Evolutionary conservation across 2,888 invertebrate species (phyloP).

Genomic region (Drosophila trichaetosa): DNA sequence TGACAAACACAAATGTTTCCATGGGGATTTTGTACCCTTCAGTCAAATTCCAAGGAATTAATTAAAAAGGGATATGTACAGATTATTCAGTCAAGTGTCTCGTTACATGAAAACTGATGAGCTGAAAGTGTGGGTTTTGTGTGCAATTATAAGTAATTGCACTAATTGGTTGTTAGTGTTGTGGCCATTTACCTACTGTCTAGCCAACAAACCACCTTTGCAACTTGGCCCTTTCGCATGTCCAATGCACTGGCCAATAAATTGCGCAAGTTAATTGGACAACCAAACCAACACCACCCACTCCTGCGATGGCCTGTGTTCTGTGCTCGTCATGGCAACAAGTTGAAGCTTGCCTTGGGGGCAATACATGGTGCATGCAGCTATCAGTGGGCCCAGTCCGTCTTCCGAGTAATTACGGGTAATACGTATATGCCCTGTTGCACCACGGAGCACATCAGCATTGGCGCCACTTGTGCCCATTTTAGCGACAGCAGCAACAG

Average conservation of each 20-base stretch:
- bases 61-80: constrained; percentile 1
- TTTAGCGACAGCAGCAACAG: constrained; percentile 34
- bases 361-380: constrained; percentile 39
- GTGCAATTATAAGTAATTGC: constrained; percentile 62
- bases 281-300: neutral
- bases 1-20: neutral
- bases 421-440: constrained; percentile 67
- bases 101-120: constrained; percentile 38
- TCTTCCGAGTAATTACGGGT: constrained; percentile 62
- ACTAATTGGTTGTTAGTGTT: constrained; percentile 60
- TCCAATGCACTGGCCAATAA: constrained; percentile 39
- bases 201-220: constrained; percentile 1
- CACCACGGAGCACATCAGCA: constrained; percentile 24
- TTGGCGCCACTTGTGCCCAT: constrained; percentile 70
- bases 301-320: constrained; percentile 3
- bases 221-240: constrained; percentile 4
- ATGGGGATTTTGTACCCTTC: neutral
- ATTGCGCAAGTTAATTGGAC: constrained; percentile 46
- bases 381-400: constrained; percentile 49
- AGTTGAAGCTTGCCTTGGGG: constrained; percentile 29
- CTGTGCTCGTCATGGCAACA: constrained; percentile 41
- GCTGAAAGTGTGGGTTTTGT: constrained; percentile 32
- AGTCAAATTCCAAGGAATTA: neutral
- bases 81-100: constrained; percentile 8
- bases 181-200: constrained; percentile 19